Evolutionary conservation across 2,888 invertebrate genomes (phyloP).

Genomic region (Tineola bisselliella): DNA sequence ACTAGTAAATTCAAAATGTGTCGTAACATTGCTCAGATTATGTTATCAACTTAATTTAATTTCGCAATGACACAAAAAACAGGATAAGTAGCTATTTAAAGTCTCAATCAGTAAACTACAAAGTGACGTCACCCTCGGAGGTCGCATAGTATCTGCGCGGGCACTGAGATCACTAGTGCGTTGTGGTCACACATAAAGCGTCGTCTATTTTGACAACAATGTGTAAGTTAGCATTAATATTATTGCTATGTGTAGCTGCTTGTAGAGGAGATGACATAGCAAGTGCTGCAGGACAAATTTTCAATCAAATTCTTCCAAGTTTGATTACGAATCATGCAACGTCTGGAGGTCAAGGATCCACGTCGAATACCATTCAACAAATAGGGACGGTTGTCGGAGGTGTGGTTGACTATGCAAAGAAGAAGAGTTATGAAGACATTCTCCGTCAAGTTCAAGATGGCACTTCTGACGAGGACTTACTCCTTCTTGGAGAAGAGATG

Average conservation of each 20-base stretch:
- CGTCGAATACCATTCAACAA: conserved; percentile 47
- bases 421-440: conserved; percentile 57
- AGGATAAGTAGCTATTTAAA: conserved; percentile 2
- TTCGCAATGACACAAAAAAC: background rate
- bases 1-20: too few species aligned
- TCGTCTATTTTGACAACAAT: conserved; percentile 42
- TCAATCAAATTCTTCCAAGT: conserved; percentile 53
- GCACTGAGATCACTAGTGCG: conserved; percentile 58
- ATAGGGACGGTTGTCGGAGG: conserved; percentile 61
- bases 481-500: conserved; percentile 76
- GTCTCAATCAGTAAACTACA: conserved; percentile 11
- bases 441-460: conserved; percentile 54
- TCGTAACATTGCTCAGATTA: too few species aligned
- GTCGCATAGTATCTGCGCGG: conserved; percentile 45
- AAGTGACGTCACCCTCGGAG: conserved; percentile 57
- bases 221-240: conserved; percentile 35
- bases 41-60: background rate
- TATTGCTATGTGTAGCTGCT: conserved; percentile 35
- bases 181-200: conserved; percentile 39
- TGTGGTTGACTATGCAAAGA: conserved; percentile 58
- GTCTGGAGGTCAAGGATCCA: conserved; percentile 43
- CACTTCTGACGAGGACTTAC: conserved; percentile 73
- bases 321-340: conserved; percentile 47
- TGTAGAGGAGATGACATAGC: conserved; percentile 48
- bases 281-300: conserved; percentile 55